Conservation (phyloP, 1,140 invertebrate species). For the Vollenhovia emeryi region DNA sequence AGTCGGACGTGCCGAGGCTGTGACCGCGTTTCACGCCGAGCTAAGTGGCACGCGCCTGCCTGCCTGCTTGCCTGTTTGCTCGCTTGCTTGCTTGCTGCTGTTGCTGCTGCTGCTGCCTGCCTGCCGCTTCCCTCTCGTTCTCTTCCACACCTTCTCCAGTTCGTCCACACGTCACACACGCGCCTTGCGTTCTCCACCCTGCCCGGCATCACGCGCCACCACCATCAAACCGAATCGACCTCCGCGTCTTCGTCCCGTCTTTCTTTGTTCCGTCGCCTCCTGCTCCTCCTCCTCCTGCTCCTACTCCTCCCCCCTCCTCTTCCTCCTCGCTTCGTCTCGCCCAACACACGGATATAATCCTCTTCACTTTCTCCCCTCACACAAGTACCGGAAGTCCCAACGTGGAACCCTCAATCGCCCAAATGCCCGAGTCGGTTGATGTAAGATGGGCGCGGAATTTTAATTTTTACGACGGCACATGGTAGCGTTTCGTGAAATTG, state of each 20-base stretch:
- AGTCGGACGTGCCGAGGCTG: constrained; percentile 84
- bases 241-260: constrained; percentile 8
- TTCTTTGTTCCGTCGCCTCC: neutral
- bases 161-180: neutral
- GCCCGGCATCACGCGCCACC: constrained; percentile 16
- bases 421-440: neutral
- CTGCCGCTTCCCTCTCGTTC: constrained; percentile 42
- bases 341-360: neutral
- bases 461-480: neutral
- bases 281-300: constrained; percentile 23
- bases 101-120: constrained; percentile 15
- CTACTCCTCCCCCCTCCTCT: neutral
- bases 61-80: constrained; percentile 72
- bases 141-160: constrained; percentile 24
- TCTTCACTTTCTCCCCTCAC: constrained; percentile 52
- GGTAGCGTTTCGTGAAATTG: neutral
- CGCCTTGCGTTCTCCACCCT: neutral
- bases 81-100: neutral
- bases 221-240: constrained; percentile 52
- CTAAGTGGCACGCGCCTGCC: constrained; percentile 85
- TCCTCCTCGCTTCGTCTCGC: neutral
- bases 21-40: constrained; percentile 84
- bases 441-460: neutral
- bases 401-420: constrained; percentile 1
- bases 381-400: constrained; percentile 34